These are phyloP conservation scores for Proteles cristata DNA, from an alignment of 2,113 vertebrate genomes.

Conservation along the genomic window DNA sequence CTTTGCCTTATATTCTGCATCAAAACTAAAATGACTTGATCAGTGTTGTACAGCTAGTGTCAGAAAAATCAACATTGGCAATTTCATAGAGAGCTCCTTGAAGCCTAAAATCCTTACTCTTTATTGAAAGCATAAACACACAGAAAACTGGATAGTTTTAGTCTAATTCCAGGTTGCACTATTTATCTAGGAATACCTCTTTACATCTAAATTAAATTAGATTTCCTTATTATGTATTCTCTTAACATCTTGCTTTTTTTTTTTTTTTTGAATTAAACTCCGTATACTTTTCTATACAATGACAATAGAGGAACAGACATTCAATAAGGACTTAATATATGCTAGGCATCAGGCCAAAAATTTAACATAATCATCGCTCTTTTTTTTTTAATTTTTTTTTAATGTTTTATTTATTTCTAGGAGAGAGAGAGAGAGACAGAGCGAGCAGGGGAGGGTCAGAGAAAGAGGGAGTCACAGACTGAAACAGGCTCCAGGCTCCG, in stretches of 20 bases:
- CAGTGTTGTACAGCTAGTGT: neutral
- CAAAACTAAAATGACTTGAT: neutral
- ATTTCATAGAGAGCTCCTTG: neutral
- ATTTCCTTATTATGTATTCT: neutral
- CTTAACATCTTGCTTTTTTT: neutral
- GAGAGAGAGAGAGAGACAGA: too few species aligned
- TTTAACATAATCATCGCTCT: neutral
- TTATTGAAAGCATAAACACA: neutral
- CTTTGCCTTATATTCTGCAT: neutral
- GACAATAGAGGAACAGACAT: neutral
- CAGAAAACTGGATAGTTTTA: neutral
- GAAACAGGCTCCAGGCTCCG: too few species aligned
- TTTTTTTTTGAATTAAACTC: slow-evolving; percentile 19
- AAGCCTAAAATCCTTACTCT: neutral
- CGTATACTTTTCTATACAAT: neutral
- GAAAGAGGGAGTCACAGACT: too few species aligned
- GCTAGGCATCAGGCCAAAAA: neutral
- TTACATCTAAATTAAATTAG: neutral
- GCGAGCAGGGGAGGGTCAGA: too few species aligned
- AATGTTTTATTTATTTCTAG: too few species aligned
- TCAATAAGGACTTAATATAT: neutral
- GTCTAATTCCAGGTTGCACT: neutral
- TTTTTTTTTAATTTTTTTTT: too few species aligned
- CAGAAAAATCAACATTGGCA: neutral
- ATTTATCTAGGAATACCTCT: neutral